Percentiles rank a stretch among this genome's conserved stretches.
Evolutionary conservation across 2,888 invertebrate species (phyloP).

Genomic region (Bhutanitis thaidina): DNA sequence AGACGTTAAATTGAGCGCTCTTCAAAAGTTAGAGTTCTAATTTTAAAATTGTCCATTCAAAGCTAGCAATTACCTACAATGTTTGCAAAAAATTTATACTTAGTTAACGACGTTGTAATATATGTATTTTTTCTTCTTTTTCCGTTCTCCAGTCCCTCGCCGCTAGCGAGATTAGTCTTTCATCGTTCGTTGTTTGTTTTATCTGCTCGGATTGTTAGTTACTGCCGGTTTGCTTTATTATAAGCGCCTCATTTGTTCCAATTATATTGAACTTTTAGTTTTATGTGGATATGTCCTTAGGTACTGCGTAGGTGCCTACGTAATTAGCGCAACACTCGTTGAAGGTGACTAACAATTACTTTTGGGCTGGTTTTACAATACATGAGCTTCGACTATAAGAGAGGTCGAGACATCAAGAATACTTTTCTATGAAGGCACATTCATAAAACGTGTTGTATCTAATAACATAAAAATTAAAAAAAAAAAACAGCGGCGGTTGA

Average conservation of each 20-base stretch:
- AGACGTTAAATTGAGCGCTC: too few relatives aligned
- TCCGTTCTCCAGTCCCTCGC: neutral
- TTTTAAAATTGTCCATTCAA: too few relatives aligned
- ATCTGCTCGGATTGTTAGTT: constrained; percentile 12
- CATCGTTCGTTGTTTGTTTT: constrained; percentile 3
- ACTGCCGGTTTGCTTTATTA: constrained; percentile 7
- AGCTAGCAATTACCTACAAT: constrained; percentile 8
- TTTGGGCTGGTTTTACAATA: too few relatives aligned
- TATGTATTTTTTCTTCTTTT: neutral
- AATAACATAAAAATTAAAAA: constrained; percentile 17
- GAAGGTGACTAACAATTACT: too few relatives aligned
- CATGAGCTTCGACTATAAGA: too few relatives aligned
- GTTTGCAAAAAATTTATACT: constrained; percentile 12
- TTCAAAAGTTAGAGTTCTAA: too few relatives aligned
- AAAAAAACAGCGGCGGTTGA: constrained; percentile 14
- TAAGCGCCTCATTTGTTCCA: neutral
- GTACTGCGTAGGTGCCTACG: too few relatives aligned
- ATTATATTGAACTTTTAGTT: neutral
- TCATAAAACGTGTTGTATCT: constrained; percentile 10
- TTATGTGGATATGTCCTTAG: too few relatives aligned
- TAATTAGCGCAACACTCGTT: too few relatives aligned
- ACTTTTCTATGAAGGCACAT: neutral
- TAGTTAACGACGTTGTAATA: constrained; percentile 2
- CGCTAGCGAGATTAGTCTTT: neutral
- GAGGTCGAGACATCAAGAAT: too few relatives aligned